Evolutionary conservation across 2,797 vertebrate species (phyloP), one percentile per base, ranked within the genome.

Genomic region (Crypturellus tataupa): DNA sequence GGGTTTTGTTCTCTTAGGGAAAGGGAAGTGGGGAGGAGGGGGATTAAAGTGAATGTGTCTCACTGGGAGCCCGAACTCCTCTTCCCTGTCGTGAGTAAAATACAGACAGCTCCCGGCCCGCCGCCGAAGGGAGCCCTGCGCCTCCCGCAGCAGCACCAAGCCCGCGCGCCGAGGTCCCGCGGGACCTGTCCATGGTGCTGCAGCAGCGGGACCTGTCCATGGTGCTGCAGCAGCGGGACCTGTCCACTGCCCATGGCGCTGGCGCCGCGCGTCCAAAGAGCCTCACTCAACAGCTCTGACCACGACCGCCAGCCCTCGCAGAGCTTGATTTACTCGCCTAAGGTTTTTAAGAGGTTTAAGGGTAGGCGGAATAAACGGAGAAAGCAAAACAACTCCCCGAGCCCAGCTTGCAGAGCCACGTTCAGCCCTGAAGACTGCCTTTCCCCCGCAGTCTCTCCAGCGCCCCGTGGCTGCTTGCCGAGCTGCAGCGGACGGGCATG

Each of bases 171-270:
- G 21, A 20, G 21, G 20, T 23, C 87, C 6, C 94, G 21, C 4
- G 19, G 80, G 64, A 33, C 49, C 86, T 23, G 89, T 96, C 92
- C 94, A 33, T 55, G 95, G 94, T 89, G 4, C 94, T 94, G 90
- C 49, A 10, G 35, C 18, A 15, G 51, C 9, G 9, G 27, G 49
- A 19, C 51, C 51, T 27, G 12, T 8, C 27, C 27, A n/a, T 42
- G 40, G 40, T 42, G 9, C 37, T 39, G 37, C 37, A 39, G 37
- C 37, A 39, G 37, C 47, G 25, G 25, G 47, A 16, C 49, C 49
- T 24, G 23, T 6, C 24, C 24, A n/a, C 87, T 31, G 90, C 92
- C 92, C 94, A 24, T 51, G 95, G 95, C 87, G 4, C 94, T 94
- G 90, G 46, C 69, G 49, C 18, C 18, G 37, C 14, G 2, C 12